These are phyloP conservation scores for Liposcelis brunnea DNA, from an alignment of 2,888 invertebrate genomes.

Conservation along the genomic window DNA sequence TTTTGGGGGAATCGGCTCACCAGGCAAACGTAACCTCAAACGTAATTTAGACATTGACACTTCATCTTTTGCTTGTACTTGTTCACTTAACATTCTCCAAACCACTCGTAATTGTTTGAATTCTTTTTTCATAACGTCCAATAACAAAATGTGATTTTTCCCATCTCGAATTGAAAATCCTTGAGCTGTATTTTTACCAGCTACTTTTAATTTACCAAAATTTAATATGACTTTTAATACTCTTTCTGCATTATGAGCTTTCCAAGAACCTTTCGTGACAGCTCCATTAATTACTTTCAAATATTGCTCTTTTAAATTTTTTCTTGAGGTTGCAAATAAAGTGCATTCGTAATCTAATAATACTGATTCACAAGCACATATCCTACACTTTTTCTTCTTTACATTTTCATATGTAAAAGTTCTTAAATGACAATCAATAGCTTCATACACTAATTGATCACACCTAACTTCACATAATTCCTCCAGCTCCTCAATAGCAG, in stretches of 20 bases:
- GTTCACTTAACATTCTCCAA: constrained; percentile 29
- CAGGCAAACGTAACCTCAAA: constrained; percentile 29
- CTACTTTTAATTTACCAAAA: background rate
- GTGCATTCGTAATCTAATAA: background rate
- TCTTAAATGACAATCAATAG: constrained; percentile 39
- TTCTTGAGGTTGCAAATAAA: background rate
- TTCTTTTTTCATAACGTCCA: constrained; percentile 45
- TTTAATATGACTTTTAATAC: background rate
- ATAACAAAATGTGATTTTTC: constrained; percentile 32
- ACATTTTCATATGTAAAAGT: constrained; percentile 17
- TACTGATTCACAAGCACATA: background rate
- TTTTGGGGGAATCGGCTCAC: constrained; percentile 23
- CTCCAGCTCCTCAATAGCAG: constrained; percentile 23
- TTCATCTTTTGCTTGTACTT: constrained; percentile 46
- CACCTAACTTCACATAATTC: constrained; percentile 21
- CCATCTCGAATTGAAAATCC: constrained; percentile 28
- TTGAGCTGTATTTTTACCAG: constrained; percentile 11
- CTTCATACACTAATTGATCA: constrained; percentile 27
- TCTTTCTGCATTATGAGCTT: constrained; percentile 1
- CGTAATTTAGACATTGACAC: constrained; percentile 51
- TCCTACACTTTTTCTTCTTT: background rate
- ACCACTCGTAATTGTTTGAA: constrained; percentile 31
- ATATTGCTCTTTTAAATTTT: background rate
- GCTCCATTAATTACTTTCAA: background rate
- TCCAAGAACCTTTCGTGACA: constrained; percentile 2